phyloP scores from a whole-genome alignment of 2,888 invertebrate genomes.

The Ormyrus nitidulus region DNA sequence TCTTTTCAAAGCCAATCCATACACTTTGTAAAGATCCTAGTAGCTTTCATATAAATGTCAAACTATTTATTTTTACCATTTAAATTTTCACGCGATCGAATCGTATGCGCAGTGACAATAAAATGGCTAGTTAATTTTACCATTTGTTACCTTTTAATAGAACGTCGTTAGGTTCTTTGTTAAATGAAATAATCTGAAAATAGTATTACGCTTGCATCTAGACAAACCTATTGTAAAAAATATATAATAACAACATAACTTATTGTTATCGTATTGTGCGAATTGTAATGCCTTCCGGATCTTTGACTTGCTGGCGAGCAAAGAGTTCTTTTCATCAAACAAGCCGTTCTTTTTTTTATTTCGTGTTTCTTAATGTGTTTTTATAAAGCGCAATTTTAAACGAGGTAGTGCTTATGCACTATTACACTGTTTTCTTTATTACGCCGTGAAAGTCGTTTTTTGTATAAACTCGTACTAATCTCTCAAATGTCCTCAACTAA shows the following conservation, averaged over 20 bases:
- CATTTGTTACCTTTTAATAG: slow-evolving; percentile 55
- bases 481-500: neutral
- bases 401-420: neutral
- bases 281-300: slow-evolving; percentile 58
- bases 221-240: slow-evolving; percentile 54
- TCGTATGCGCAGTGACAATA: slow-evolving; percentile 52
- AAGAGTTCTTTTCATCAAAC: slow-evolving; percentile 52
- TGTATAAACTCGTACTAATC: slow-evolving; percentile 17
- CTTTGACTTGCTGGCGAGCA: slow-evolving; percentile 59
- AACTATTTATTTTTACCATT: slow-evolving; percentile 57
- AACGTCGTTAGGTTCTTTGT: slow-evolving; percentile 55
- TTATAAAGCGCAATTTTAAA: slow-evolving; percentile 44
- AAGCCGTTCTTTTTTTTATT: slow-evolving; percentile 44
- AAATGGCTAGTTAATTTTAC: slow-evolving; percentile 56
- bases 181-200: slow-evolving; percentile 52
- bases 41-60: slow-evolving; percentile 47
- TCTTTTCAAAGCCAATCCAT: slow-evolving; percentile 33
- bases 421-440: slow-evolving; percentile 16
- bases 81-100: slow-evolving; percentile 51
- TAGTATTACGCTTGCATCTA: slow-evolving; percentile 57
- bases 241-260: slow-evolving; percentile 52
- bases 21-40: slow-evolving; percentile 44
- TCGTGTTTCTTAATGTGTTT: slow-evolving; percentile 33
- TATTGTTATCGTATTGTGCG: slow-evolving; percentile 59
- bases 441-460: slow-evolving; percentile 17